phyloP scores from a whole-genome alignment of 2,113 vertebrate species.

The Xyrauchen texanus region DNA sequence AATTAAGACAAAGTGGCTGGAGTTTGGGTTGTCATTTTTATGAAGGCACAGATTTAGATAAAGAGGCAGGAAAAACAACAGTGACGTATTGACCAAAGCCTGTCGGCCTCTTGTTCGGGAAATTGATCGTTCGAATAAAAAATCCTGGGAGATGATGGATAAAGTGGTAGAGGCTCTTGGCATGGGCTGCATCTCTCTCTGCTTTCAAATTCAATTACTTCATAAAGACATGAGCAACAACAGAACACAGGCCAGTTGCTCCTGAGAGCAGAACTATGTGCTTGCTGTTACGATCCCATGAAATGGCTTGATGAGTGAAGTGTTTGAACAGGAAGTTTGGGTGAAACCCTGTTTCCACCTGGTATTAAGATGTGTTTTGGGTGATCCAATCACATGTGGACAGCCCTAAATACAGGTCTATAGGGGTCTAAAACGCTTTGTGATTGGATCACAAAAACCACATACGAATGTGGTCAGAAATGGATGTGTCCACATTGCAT shows the following conservation, averaged over 20 bases:
- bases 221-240: not conserved
- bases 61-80: constrained; percentile 32
- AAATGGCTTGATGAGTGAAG: no score
- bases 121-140: constrained; percentile 22
- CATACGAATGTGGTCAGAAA: no score
- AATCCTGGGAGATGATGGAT: constrained; percentile 29
- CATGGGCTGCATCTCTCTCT: not conserved
- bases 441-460: no score
- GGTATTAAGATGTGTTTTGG: no score
- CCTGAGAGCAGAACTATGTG: not conserved
- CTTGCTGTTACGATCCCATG: not conserved
- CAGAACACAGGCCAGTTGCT: constrained; percentile 17
- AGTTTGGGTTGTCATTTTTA: constrained; percentile 25
- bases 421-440: no score
- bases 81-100: constrained; percentile 24
- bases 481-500: no score
- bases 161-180: constrained; percentile 9
- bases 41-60: constrained; percentile 1
- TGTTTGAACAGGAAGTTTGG: no score
- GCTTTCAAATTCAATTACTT: constrained; percentile 5
- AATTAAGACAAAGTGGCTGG: constrained; percentile 10
- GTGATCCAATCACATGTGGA: no score
- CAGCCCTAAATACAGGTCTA: no score
- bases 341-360: no score
- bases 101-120: constrained; percentile 29